These are phyloP conservation scores for Drosophila equinoxialis DNA, from an alignment of 1,140 invertebrate species.

Conservation along the genomic window DNA sequence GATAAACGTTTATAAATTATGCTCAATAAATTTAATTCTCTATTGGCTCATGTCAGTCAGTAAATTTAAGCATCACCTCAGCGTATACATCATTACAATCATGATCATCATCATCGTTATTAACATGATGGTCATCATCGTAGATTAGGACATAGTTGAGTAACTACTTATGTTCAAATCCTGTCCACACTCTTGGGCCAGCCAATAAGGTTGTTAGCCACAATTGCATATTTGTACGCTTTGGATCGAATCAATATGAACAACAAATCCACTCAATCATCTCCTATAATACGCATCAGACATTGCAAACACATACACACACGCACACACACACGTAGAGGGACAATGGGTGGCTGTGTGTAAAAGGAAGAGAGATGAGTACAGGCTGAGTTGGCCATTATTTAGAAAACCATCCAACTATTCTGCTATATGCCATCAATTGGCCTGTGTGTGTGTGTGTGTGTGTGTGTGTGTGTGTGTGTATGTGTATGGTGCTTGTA, in stretches of 20 bases:
- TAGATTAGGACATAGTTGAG: constrained; percentile 23
- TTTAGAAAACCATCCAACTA: constrained; percentile 9
- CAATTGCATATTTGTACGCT: constrained; percentile 66
- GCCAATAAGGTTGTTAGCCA: constrained; percentile 62
- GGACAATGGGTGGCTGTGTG: background rate
- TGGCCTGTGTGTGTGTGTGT: background rate
- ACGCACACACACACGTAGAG: background rate
- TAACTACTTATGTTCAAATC: constrained; percentile 58
- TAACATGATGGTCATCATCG: constrained; percentile 1
- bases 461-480: constrained; percentile 9
- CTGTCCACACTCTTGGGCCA: constrained; percentile 58
- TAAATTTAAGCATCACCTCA: constrained; percentile 31
- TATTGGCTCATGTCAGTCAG: constrained; percentile 24
- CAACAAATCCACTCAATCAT: constrained; percentile 79
- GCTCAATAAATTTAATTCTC: constrained; percentile 33
- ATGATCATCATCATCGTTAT: constrained; percentile 19
- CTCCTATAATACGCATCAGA: constrained; percentile 62
- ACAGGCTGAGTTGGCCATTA: constrained; percentile 35
- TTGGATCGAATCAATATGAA: constrained; percentile 52
- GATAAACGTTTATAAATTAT: constrained; percentile 46
- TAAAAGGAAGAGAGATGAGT: constrained; percentile 1
- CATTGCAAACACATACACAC: constrained; percentile 11
- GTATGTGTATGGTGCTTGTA: constrained; percentile 2
- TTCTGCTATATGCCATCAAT: background rate
- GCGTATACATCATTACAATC: constrained; percentile 26